Evolutionary conservation across 2,113 vertebrate genomes (phyloP), one percentile per base, ranked within the genome.

Genomic region (Clarias gariepinus): DNA sequence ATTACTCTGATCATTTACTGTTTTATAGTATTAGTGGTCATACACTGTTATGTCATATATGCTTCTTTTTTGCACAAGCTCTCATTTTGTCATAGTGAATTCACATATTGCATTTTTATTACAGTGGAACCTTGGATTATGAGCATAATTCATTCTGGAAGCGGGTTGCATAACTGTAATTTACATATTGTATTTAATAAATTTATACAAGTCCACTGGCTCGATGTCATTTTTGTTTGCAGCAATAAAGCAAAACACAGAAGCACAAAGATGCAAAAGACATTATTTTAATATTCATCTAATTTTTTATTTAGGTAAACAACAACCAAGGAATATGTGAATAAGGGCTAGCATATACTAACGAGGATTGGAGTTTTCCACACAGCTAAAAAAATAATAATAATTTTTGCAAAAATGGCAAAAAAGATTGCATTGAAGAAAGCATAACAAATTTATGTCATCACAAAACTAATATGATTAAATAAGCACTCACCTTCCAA

Each of bases 311-410:
- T 63, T 7, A 63, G 61, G 60, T 25, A 12, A 66, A 30, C 12
- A 30, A 30, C 16, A 15, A 68, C n/a, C n/a, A 68, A 25, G n/a
- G 30, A 30, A 33, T 19, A 30, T 64, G 57, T 19, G 36, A 71
- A 36, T 36, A 9, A 73, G 19, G 1, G n/a, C 33, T 16, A 19
- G 23, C n/a, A 8, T 76, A 0, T 71, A 80, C 90, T 87, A 13
- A 90, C 87, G 28, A 76, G 66, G n/a, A n/a, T n/a, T 64, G 58
- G 63, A 85, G 71, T 53, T 79, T n/a, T 89, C 71, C 16, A 73
- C 3, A 18, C 28, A 63, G 21, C 21, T 57, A 3, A 36, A 16
- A 16, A 41, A 5, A n/a, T n/a, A n/a, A n/a, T n/a, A n/a, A n/a
- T n/a, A n/a, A n/a, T n/a, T n/a, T n/a, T 82, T 81, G 89, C 83